Evolutionary conservation across 2,888 invertebrate genomes (phyloP).

Genomic region (Bhutanitis thaidina): DNA sequence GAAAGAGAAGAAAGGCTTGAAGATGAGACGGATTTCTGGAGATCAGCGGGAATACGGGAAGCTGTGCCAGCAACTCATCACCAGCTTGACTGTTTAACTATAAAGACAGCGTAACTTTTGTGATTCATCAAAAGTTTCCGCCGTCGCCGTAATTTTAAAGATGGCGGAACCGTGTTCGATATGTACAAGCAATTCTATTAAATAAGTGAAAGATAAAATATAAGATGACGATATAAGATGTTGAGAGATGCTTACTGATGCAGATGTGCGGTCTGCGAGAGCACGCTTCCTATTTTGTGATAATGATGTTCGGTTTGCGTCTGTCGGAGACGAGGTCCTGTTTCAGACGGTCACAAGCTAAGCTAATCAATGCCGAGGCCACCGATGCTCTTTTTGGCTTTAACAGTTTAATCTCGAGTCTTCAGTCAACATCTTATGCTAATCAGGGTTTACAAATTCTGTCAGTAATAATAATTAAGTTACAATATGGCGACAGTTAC

Average conservation of each 20-base stretch:
- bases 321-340: neutral
- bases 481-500: too few relatives aligned
- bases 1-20: constrained; percentile 88
- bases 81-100: constrained; percentile 87
- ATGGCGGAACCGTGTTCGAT: constrained; percentile 3
- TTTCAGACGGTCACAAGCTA: too few relatives aligned
- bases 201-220: too few relatives aligned
- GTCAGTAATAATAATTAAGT: too few relatives aligned
- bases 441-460: too few relatives aligned
- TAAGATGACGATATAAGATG: too few relatives aligned
- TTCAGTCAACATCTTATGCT: too few relatives aligned
- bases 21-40: constrained; percentile 92
- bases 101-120: neutral
- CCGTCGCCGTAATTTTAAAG: neutral
- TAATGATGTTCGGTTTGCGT: constrained; percentile 6
- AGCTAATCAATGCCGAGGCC: too few relatives aligned
- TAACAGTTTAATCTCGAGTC: too few relatives aligned
- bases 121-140: neutral
- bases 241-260: constrained; percentile 2
- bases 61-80: constrained; percentile 92
- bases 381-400: too few relatives aligned
- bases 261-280: too few relatives aligned
- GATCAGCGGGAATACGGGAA: constrained; percentile 93
- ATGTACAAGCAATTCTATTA: constrained; percentile 15
- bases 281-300: constrained; percentile 10